These are phyloP conservation scores for Axinella damicornis DNA, from an alignment of 37 sponge, comb jelly and placozoan species.

Conservation along the genomic window DNA sequence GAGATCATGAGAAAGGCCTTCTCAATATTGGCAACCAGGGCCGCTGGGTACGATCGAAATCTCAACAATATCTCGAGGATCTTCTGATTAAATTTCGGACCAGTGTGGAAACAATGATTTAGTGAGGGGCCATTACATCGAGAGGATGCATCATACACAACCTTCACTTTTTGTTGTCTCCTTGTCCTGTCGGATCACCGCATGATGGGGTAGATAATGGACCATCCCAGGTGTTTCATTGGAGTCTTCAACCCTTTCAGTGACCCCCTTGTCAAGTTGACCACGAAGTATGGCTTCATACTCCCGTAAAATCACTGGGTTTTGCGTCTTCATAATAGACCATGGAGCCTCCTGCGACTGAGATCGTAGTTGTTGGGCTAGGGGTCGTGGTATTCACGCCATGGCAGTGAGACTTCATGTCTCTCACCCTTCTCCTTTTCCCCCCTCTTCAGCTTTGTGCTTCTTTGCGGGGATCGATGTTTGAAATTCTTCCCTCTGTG, in stretches of 20 bases:
- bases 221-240: not conserved
- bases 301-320: conserved; percentile 27
- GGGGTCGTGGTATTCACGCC: conserved; percentile 28
- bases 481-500: too few species aligned
- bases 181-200: conserved; percentile 46
- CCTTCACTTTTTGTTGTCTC: conserved; percentile 24
- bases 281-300: conserved; percentile 9
- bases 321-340: conserved; percentile 21
- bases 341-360: conserved; percentile 27
- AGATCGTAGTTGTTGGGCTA: conserved; percentile 14
- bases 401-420: conserved; percentile 18
- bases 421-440: not conserved
- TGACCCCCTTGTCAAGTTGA: conserved; percentile 33
- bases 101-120: conserved; percentile 39
- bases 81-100: conserved; percentile 43
- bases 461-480: too few species aligned
- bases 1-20: conserved; percentile 50
- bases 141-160: conserved; percentile 52
- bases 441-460: too few species aligned
- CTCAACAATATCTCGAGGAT: conserved; percentile 28
- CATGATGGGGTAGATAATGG: conserved; percentile 54
- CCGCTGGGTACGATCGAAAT: conserved; percentile 33
- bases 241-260: conserved; percentile 5
- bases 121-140: conserved; percentile 41
- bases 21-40: conserved; percentile 42